These are phyloP conservation scores for Parapsyche elsis DNA, from an alignment of 1,140 invertebrate genomes.

Conservation along the genomic window DNA sequence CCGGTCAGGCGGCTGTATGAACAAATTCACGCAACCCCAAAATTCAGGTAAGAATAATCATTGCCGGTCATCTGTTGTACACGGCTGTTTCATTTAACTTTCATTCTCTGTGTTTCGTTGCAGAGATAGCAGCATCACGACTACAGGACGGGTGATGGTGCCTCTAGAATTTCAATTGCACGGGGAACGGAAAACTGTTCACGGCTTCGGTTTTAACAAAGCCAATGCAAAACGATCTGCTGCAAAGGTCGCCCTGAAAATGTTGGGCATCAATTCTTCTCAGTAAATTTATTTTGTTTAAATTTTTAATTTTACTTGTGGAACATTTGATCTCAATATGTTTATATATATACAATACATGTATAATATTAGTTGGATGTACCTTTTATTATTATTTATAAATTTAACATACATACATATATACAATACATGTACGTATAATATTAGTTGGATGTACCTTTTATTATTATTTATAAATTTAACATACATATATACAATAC, in stretches of 20 bases:
- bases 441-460: too few species aligned
- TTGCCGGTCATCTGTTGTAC: neutral
- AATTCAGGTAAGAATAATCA: constrained; percentile 67
- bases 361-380: too few species aligned
- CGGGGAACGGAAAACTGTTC: constrained; percentile 68
- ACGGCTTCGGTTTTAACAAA: constrained; percentile 77
- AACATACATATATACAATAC: too few species aligned
- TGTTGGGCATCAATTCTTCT: constrained; percentile 44
- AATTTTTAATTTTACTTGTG: neutral
- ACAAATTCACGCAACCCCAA: constrained; percentile 69
- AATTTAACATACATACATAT: too few species aligned
- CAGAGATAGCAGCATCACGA: constrained; percentile 58
- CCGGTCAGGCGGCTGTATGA: constrained; percentile 88
- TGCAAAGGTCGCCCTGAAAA: constrained; percentile 77
- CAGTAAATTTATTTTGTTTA: neutral
- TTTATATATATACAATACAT: too few species aligned
- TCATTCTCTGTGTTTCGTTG: constrained; percentile 56
- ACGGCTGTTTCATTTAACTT: too few species aligned
- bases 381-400: too few species aligned
- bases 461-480: too few species aligned
- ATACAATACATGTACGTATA: too few species aligned
- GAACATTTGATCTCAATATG: too few species aligned
- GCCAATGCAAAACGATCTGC: constrained; percentile 78
- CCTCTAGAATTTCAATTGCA: constrained; percentile 71
- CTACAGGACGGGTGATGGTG: constrained; percentile 69